Conservation (phyloP, 2,888 invertebrate species). For the Aphidius colemani region DNA sequence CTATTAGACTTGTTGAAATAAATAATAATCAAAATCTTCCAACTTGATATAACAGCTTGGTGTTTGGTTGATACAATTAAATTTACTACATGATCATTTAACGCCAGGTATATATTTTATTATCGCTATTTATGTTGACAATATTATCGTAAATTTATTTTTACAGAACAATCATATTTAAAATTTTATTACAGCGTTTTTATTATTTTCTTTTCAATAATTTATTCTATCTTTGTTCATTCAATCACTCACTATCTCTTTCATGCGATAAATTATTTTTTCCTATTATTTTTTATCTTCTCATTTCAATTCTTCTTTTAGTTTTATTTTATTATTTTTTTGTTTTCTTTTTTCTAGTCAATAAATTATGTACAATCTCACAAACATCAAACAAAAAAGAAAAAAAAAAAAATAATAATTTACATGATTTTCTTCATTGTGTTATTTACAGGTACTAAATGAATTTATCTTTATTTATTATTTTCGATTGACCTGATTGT, state of each 20-base stretch:
- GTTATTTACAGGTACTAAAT: constrained; percentile 60
- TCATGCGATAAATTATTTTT: constrained; percentile 26
- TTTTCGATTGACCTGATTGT: constrained; percentile 14
- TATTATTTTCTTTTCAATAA: constrained; percentile 34
- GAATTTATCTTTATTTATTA: constrained; percentile 41
- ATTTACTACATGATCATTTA: neutral
- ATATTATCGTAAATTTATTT: constrained; percentile 52
- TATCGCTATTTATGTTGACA: constrained; percentile 52
- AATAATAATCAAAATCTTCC: constrained; percentile 33
- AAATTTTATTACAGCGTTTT: constrained; percentile 23
- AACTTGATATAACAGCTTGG: neutral
- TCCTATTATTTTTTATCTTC: constrained; percentile 8
- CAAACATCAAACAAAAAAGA: constrained; percentile 58
- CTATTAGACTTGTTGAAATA: constrained; percentile 62
- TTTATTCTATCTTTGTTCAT: constrained; percentile 33
- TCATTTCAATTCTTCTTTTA: constrained; percentile 25
- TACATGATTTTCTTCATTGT: constrained; percentile 45
- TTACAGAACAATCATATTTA: constrained; percentile 15
- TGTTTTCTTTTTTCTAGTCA: constrained; percentile 48
- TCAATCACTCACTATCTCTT: neutral
- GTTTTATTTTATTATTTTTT: constrained; percentile 18
- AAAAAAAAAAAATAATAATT: constrained; percentile 52
- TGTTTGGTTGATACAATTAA: constrained; percentile 29
- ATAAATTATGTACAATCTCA: constrained; percentile 61
- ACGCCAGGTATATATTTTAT: constrained; percentile 57